A percentile compares a stretch with the other conserved stretches of the same genome.
Evolutionary conservation across 2,888 invertebrate species (phyloP).

Genomic region (Cecidostiba fungosa): DNA sequence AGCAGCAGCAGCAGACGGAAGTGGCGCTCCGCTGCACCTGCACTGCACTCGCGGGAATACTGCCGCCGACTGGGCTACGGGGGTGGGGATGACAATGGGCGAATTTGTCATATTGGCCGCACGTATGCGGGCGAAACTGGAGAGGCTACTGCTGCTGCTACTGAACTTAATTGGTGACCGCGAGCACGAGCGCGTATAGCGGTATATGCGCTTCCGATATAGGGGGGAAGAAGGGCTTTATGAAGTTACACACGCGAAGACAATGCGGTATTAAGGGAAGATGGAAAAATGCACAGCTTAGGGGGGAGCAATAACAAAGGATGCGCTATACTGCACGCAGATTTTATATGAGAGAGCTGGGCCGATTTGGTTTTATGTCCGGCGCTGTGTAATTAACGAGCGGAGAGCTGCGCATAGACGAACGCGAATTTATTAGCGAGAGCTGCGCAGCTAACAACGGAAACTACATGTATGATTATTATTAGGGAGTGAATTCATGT

Average conservation of each 20-base stretch:
- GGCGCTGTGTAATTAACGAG: constrained; percentile 15
- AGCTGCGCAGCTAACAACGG: neutral
- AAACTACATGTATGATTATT: neutral
- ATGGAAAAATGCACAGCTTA: constrained; percentile 18
- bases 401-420: too few relatives aligned
- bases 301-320: constrained; percentile 10
- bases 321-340: constrained; percentile 1
- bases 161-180: neutral
- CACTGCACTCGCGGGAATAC: neutral
- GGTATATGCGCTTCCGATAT: neutral
- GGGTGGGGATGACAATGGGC: constrained; percentile 45
- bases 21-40: constrained; percentile 4
- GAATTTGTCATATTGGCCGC: constrained; percentile 52
- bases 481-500: neutral
- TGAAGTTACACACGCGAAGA: constrained; percentile 28
- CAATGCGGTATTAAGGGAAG: constrained; percentile 38
- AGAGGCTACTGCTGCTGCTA: neutral
- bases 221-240: constrained; percentile 2
- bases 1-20: constrained; percentile 4
- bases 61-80: too few relatives aligned
- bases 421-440: neutral
- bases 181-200: neutral
- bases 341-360: neutral
- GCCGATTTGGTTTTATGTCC: neutral
- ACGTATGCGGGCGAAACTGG: neutral